Evolutionary conservation across 2,888 invertebrate species (phyloP).

Genomic region (Empis livida): DNA sequence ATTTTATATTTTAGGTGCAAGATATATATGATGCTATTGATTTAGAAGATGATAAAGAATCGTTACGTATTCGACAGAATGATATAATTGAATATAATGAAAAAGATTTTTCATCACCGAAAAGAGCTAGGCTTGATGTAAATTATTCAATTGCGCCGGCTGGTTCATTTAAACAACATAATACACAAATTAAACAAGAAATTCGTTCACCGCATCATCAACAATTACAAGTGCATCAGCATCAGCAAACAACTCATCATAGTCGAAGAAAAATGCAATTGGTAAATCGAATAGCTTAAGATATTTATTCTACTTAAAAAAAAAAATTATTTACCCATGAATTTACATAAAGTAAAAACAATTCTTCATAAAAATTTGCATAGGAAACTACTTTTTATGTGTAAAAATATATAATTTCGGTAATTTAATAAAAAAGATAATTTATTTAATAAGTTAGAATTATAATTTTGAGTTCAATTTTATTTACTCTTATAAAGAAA

Average conservation of each 20-base stretch:
- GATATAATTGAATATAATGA: conserved; percentile 43
- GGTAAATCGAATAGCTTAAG: conserved; percentile 39
- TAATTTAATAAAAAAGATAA: too few relatives aligned
- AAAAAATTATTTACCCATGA: too few relatives aligned
- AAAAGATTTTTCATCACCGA: conserved; percentile 37
- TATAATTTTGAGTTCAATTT: too few relatives aligned
- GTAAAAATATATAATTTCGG: too few relatives aligned
- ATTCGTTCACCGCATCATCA: neutral
- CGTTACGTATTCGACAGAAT: conserved; percentile 30
- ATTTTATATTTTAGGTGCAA: conserved; percentile 41
- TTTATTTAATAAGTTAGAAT: too few relatives aligned
- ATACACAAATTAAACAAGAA: neutral
- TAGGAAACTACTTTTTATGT: too few relatives aligned
- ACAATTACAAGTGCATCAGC: neutral
- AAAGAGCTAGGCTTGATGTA: conserved; percentile 30
- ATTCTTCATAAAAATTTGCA: too few relatives aligned
- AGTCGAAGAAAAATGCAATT: conserved; percentile 50
- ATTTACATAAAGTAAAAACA: too few relatives aligned
- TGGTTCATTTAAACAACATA: conserved; percentile 25
- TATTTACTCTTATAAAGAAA: too few relatives aligned
- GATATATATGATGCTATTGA: conserved; percentile 63
- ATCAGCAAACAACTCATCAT: conserved; percentile 28
- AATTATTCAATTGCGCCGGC: conserved; percentile 39
- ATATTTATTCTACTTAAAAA: too few relatives aligned
- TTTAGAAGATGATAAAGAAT: conserved; percentile 44